phyloP scores from a whole-genome alignment of 1,140 invertebrate genomes.

The Contarinia nasturtii region DNA sequence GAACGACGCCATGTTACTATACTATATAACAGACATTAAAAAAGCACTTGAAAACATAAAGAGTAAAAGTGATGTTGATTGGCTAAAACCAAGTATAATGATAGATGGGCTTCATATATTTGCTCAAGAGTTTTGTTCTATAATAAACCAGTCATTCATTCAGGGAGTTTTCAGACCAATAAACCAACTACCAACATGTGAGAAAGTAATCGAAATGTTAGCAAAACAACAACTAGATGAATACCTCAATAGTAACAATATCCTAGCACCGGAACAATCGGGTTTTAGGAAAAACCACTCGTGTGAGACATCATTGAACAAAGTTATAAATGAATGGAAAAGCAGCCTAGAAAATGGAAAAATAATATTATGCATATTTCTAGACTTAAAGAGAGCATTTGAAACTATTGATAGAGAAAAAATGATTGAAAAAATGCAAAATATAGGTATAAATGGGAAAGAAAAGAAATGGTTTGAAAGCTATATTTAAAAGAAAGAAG shows the following conservation, averaged over 20 bases:
- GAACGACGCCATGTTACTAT: too few species aligned
- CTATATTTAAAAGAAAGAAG: constrained; percentile 2
- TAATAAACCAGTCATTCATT: background rate
- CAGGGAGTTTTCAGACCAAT: background rate
- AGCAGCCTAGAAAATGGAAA: background rate
- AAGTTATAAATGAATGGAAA: background rate
- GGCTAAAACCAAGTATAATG: background rate
- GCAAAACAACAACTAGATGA: background rate
- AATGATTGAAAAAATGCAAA: background rate
- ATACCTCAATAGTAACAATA: background rate
- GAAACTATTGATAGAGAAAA: background rate
- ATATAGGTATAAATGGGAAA: background rate
- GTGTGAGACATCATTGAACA: too few species aligned
- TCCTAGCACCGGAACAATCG: background rate
- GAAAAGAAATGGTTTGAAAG: background rate
- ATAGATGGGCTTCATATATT: background rate
- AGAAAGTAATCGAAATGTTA: too few species aligned
- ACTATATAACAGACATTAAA: too few species aligned
- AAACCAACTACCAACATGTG: too few species aligned
- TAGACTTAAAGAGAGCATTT: too few species aligned
- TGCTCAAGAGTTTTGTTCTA: background rate
- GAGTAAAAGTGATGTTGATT: background rate
- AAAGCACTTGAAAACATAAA: too few species aligned
- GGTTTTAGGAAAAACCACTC: too few species aligned
- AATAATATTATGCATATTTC: background rate